Conservation (phyloP, 2,113 vertebrate genomes). For the Tyrannus savana region DNA sequence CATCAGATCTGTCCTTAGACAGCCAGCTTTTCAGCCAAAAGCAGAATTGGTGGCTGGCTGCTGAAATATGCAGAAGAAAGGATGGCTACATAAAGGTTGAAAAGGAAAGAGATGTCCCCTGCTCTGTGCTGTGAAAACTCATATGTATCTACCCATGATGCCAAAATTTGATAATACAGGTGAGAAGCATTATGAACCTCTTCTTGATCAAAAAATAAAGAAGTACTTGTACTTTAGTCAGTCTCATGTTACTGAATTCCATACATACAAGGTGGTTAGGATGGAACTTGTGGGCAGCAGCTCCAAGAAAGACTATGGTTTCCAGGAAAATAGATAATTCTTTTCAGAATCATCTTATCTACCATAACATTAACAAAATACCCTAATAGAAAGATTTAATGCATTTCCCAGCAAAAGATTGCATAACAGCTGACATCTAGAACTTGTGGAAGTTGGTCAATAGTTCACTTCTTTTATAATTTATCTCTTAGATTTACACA, state of each 20-base stretch:
- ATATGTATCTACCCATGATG: not conserved
- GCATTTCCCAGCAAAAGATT: not conserved
- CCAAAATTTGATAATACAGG: not conserved
- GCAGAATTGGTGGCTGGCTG: not conserved
- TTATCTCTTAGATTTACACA: not conserved
- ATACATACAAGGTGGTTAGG: not conserved
- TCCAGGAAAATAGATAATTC: not conserved
- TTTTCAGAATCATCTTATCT: not conserved
- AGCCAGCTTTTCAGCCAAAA: not conserved
- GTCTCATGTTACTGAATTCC: not conserved
- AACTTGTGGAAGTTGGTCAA: not conserved
- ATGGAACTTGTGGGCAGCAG: not conserved
- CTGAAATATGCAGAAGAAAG: not conserved
- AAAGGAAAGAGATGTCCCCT: not conserved
- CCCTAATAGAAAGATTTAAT: not conserved
- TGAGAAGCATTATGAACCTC: not conserved
- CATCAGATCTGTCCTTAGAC: not conserved
- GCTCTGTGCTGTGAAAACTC: not conserved
- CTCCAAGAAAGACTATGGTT: not conserved
- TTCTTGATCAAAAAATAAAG: not conserved
- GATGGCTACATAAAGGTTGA: not conserved
- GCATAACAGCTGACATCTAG: not conserved
- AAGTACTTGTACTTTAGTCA: not conserved
- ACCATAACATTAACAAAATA: not conserved
- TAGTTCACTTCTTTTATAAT: not conserved